Evolutionary conservation across 2,113 vertebrate species (phyloP), one percentile per base, ranked within the genome.

Genomic region (Pitta sordida): DNA sequence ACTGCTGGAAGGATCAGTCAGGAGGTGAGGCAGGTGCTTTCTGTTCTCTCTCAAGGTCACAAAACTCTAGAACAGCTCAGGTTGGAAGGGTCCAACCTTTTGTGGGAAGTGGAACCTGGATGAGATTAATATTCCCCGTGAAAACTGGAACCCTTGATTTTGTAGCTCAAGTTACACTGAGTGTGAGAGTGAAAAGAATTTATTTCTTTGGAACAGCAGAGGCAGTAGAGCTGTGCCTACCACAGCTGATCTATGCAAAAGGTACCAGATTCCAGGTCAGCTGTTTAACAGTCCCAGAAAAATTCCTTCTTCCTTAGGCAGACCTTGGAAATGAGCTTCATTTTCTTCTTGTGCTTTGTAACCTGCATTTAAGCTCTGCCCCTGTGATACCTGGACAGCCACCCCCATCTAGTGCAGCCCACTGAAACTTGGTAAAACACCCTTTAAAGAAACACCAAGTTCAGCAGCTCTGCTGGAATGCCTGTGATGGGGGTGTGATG

Each of bases 401-500:
- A 4, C 15, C 84, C 84, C 55, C 34, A 51, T 16, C 23, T 39
- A 21, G 14, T 53, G 27, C 58, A 67, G 30, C 26, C 4, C 11
- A 3, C 2, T 76, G 67, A 71, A 90, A 82, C 44, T 37, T 46
- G 17, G 62, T 55, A 39, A 71, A 89, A 36, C 12, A 27, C 55
- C 21, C 43, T 88, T 64, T 76, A 3, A 64, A 62, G 83, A 52
- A 24, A 27, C 15, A 22, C n/a, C 6, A 14, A 77, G 56, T 71
- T 84, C 14, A 73, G 10, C 7, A 41, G 18, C 39, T 65, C 22
- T 73, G 29, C 9, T 62, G 27, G 17, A 63, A 71, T 55, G 37
- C 21, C 41, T n/a, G 13, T 48, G 37, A 5, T 55, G 52, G 36
- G 65, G 55, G 17, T 62, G 9, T 0, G 0, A n/a, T n/a, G n/a